Percentiles rank a stretch among this genome's conserved stretches.
These are phyloP conservation scores for Thymelicus lineola DNA, from an alignment of 2,888 invertebrate genomes.

Conservation along the genomic window DNA sequence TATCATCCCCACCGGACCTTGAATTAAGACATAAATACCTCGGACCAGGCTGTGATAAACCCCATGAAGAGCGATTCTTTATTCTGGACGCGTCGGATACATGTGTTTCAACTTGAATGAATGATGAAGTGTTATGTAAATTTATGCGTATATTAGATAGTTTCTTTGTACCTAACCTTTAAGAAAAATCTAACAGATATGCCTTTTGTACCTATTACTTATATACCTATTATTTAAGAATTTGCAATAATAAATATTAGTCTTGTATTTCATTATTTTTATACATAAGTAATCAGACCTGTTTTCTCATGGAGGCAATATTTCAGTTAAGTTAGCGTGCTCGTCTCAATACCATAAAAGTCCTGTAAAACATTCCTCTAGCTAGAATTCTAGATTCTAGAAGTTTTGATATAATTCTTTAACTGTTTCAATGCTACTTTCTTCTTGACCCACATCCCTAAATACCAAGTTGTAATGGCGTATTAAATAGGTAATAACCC, in stretches of 20 bases:
- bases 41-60: slow-evolving; percentile 75
- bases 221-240: background rate
- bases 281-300: background rate
- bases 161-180: background rate
- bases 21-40: slow-evolving; percentile 74
- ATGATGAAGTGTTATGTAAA: slow-evolving; percentile 13
- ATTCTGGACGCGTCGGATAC: slow-evolving; percentile 58
- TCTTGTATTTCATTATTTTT: background rate
- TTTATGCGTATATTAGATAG: background rate
- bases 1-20: slow-evolving; percentile 80
- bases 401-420: no score
- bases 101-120: slow-evolving; percentile 30
- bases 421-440: no score
- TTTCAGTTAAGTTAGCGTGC: no score
- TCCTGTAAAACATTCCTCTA: no score
- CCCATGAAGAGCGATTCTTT: slow-evolving; percentile 74
- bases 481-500: no score
- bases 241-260: background rate
- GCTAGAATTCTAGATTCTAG: no score
- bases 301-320: no score
- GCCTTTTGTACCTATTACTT: background rate
- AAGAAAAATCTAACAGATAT: background rate
- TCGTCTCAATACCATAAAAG: no score
- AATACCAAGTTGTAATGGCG: no score
- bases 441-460: no score